Evolutionary conservation across 64 coral and sea anemone species (phyloP).

Genomic region (Pocillopora damicornis): DNA sequence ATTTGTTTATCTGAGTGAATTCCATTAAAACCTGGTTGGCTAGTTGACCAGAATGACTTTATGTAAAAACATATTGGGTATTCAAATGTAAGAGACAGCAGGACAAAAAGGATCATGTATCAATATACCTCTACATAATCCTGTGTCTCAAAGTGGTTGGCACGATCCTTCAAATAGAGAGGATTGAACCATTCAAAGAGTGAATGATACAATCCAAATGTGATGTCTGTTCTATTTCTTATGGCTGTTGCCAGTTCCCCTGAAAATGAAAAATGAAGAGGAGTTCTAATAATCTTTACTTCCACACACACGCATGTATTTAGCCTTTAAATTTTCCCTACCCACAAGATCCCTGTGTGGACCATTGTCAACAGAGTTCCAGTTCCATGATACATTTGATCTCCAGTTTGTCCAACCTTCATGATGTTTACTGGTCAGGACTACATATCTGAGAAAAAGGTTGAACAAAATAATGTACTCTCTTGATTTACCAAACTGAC

Average conservation of each 20-base stretch:
- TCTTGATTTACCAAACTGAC: too few species aligned
- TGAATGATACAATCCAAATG: constrained; percentile 93
- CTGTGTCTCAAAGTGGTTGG: constrained; percentile 62
- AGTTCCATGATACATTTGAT: constrained; percentile 95
- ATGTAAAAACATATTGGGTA: background rate
- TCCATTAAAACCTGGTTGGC: too few species aligned
- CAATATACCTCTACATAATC: constrained; percentile 65
- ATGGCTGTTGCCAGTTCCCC: constrained; percentile 83
- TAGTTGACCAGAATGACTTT: too few species aligned
- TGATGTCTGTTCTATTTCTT: constrained; percentile 68
- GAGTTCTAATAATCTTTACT: too few species aligned
- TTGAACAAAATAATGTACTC: background rate
- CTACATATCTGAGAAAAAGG: constrained; percentile 56
- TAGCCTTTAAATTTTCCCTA: background rate
- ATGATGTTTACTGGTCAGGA: constrained; percentile 88
- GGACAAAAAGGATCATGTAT: background rate
- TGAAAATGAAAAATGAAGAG: background rate
- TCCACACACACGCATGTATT: too few species aligned
- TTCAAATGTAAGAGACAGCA: background rate
- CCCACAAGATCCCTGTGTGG: constrained; percentile 85
- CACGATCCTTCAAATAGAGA: constrained; percentile 72
- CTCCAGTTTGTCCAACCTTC: constrained; percentile 94
- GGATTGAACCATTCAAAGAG: constrained; percentile 97
- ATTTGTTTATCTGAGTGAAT: too few species aligned
- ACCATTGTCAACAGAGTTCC: constrained; percentile 92